A percentile compares a stretch with the other conserved stretches of the same genome.
phyloP scores from a whole-genome alignment of 2,797 vertebrate species.

The Cyprinodon diabolis region DNA sequence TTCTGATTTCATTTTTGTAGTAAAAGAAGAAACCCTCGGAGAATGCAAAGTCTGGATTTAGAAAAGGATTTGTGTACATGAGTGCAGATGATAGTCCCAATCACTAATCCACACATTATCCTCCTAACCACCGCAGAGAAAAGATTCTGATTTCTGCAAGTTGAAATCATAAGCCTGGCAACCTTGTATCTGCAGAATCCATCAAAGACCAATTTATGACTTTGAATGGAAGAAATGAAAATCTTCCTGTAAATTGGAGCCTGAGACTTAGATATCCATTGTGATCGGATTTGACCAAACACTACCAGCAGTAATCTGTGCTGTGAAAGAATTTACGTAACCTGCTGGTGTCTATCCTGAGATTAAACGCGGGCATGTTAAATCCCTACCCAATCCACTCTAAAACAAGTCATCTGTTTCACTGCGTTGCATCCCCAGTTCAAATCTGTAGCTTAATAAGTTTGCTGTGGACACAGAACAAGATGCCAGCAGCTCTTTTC shows the following conservation, averaged over 20 bases:
- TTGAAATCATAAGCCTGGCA: not conserved
- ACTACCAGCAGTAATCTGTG: slow-evolving; percentile 61
- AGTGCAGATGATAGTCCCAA: not conserved
- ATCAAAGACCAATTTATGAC: slow-evolving; percentile 1
- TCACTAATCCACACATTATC: not conserved
- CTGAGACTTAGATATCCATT: slow-evolving; percentile 50
- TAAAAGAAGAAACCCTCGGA: not conserved
- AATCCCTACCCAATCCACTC: slow-evolving; percentile 51
- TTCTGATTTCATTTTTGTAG: not conserved
- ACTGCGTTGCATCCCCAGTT: slow-evolving; percentile 31
- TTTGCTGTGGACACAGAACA: not conserved
- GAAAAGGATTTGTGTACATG: not conserved
- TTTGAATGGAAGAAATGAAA: slow-evolving; percentile 9
- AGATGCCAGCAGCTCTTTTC: not conserved
- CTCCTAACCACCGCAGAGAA: not conserved
- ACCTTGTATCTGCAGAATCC: not conserved
- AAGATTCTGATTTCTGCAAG: not conserved
- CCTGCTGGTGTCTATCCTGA: slow-evolving; percentile 53
- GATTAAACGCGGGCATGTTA: slow-evolving; percentile 66
- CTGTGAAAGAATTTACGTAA: slow-evolving; percentile 72
- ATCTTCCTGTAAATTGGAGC: slow-evolving; percentile 37
- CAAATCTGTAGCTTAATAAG: slow-evolving; percentile 24
- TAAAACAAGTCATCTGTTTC: slow-evolving; percentile 23
- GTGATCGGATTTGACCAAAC: slow-evolving; percentile 50
- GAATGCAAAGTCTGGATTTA: not conserved